Conservation (phyloP, 2,113 vertebrate species). For the Callocephalon fimbriatum region DNA sequence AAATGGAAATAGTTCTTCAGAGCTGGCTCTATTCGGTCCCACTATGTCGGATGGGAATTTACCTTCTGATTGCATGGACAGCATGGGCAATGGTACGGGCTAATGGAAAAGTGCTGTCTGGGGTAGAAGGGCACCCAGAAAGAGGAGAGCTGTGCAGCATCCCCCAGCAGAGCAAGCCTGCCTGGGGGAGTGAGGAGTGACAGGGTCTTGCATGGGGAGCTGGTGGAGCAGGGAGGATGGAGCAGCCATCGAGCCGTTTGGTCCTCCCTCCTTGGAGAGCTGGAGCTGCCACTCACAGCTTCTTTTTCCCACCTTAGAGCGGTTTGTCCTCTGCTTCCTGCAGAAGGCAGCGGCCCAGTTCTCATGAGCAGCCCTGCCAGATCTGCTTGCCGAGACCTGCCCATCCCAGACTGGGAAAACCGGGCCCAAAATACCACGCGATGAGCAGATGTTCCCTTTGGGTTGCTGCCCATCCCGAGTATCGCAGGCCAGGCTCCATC, state of each 20-base stretch:
- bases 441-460: slow-evolving; percentile 10
- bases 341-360: not conserved
- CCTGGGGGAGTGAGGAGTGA: rapidly evolving
- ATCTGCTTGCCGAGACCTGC: not conserved
- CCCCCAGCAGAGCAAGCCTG: rapidly evolving
- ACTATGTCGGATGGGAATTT: not conserved
- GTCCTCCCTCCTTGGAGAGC: not conserved
- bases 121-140: not conserved
- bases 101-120: not conserved
- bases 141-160: not conserved
- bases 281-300: rapidly evolving
- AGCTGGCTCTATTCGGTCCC: not conserved
- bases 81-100: not conserved
- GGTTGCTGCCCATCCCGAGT: not conserved
- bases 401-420: not conserved
- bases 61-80: not conserved
- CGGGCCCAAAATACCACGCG: not conserved
- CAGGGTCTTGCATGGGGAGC: not conserved
- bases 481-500: not conserved
- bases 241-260: not conserved
- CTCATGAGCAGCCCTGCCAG: not conserved
- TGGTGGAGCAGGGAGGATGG: rapidly evolving
- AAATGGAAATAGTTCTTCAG: slow-evolving; percentile 11
- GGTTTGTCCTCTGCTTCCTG: not conserved
- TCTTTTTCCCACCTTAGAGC: not conserved